Evolutionary conservation across 2,113 vertebrate genomes (phyloP).

Genomic region (Macquaria australasica): DNA sequence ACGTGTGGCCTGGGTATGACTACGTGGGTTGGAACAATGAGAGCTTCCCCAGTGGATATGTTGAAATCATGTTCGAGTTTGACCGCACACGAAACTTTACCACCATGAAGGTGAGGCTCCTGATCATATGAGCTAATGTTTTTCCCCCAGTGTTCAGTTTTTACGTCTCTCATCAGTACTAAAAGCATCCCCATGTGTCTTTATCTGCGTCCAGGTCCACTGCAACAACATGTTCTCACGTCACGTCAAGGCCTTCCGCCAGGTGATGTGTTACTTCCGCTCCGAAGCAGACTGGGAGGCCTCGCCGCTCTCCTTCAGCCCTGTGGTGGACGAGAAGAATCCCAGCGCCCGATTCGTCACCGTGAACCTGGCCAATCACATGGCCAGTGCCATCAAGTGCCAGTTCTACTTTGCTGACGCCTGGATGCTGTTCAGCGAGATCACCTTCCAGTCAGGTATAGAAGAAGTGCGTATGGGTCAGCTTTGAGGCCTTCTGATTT

Average conservation of each 20-base stretch:
- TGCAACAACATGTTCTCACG: constrained; percentile 97
- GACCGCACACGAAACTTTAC: constrained; percentile 97
- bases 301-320: constrained; percentile 85
- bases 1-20: constrained; percentile 95
- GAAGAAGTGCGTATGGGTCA: neutral
- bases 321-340: constrained; percentile 90
- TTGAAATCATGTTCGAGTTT: constrained; percentile 98
- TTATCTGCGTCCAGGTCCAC: constrained; percentile 87
- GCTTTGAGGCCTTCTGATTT: neutral
- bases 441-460: constrained; percentile 99
- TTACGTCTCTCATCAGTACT: neutral
- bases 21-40: constrained; percentile 97
- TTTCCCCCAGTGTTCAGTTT: neutral
- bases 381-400: constrained; percentile 97
- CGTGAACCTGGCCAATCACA: constrained; percentile 92
- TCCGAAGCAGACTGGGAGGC: constrained; percentile 94
- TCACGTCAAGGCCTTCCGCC: constrained; percentile 93
- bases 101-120: constrained; percentile 92
- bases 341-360: constrained; percentile 95
- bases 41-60: constrained; percentile 88
- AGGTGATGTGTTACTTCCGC: constrained; percentile 94
- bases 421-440: constrained; percentile 99
- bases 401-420: constrained; percentile 95
- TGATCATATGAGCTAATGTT: neutral
- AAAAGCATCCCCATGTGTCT: neutral